These are phyloP conservation scores for Tribolium freemani DNA, from an alignment of 2,888 invertebrate genomes.

Conservation along the genomic window DNA sequence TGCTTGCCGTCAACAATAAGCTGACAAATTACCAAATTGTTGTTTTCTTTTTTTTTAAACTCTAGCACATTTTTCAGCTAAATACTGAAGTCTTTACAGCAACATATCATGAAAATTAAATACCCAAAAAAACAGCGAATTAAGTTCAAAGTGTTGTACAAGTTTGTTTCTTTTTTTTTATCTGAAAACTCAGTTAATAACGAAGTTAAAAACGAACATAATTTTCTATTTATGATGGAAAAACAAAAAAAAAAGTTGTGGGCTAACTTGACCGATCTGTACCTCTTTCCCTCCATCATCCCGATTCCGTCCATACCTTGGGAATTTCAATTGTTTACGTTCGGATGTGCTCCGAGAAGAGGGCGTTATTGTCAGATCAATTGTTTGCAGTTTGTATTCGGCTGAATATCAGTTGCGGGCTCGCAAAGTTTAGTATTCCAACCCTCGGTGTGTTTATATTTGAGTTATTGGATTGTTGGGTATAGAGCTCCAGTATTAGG, in stretches of 20 bases:
- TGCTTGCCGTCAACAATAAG: too few species aligned
- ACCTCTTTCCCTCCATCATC: background rate
- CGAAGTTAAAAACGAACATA: too few species aligned
- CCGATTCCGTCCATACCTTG: slow-evolving; percentile 27
- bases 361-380: slow-evolving; percentile 44
- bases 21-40: too few species aligned
- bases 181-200: too few species aligned
- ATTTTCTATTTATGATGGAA: background rate
- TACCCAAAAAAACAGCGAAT: too few species aligned
- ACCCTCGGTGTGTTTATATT: slow-evolving; percentile 40
- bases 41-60: too few species aligned
- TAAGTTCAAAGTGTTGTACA: too few species aligned
- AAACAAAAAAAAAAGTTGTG: background rate
- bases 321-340: slow-evolving; percentile 50
- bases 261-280: too few species aligned
- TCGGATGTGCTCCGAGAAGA: slow-evolving; percentile 45
- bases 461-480: slow-evolving; percentile 41
- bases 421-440: slow-evolving; percentile 35
- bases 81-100: too few species aligned
- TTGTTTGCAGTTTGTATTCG: slow-evolving; percentile 51
- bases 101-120: too few species aligned
- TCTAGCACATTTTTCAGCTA: too few species aligned
- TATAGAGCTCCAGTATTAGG: slow-evolving; percentile 2
- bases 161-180: too few species aligned
- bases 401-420: slow-evolving; percentile 46